Percentiles rank a stretch among this genome's conserved stretches.
phyloP scores from a whole-genome alignment of 2,888 invertebrate genomes.

The Teleogryllus oceanicus region DNA sequence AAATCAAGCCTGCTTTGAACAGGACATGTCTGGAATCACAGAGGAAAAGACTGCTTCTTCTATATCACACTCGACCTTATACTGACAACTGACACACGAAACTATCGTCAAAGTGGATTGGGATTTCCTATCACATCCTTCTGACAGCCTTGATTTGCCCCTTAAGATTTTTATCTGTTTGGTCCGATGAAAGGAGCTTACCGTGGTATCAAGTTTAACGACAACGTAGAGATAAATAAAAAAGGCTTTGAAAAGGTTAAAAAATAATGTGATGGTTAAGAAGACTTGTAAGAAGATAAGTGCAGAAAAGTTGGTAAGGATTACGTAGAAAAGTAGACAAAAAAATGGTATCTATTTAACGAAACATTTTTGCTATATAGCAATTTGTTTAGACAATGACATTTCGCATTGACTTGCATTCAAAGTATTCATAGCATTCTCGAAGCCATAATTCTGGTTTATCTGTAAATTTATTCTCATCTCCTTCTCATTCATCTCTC shows the following conservation, averaged over 20 bases:
- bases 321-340: not conserved
- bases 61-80: not conserved
- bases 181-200: constrained; percentile 10
- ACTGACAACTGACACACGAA: not conserved
- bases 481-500: too few species aligned
- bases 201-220: not conserved
- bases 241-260: not conserved
- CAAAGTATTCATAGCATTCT: too few species aligned
- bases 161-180: not conserved
- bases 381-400: not conserved
- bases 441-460: too few species aligned
- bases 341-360: not conserved
- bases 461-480: too few species aligned
- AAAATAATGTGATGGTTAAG: not conserved
- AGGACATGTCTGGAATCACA: not conserved
- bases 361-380: not conserved
- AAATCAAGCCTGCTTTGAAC: not conserved
- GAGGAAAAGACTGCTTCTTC: not conserved
- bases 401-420: too few species aligned
- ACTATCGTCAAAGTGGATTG: not conserved
- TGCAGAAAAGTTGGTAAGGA: not conserved
- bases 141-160: not conserved
- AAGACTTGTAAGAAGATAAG: not conserved
- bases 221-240: not conserved
- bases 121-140: not conserved